Conservation (phyloP, 2,113 vertebrate genomes). For the Tinamus guttatus region DNA sequence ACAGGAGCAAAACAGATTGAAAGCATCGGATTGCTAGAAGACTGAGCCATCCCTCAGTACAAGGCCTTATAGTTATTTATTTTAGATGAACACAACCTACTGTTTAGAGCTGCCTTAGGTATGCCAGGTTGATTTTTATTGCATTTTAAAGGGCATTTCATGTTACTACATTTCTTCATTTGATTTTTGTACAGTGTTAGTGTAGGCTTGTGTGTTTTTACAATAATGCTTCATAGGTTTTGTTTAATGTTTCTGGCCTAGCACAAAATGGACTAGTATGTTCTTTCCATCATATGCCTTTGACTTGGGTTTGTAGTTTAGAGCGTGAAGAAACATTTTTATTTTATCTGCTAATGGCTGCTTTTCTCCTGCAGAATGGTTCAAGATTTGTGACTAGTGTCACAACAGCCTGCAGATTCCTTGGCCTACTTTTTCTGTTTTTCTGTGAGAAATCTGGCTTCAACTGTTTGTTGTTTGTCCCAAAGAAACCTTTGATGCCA, state of each 20-base stretch:
- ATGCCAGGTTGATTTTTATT: background rate
- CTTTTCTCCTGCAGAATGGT: background rate
- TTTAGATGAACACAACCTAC: background rate
- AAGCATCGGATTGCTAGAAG: background rate
- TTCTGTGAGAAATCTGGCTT: background rate
- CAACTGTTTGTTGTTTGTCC: background rate
- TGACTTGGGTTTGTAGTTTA: background rate
- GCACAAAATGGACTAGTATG: background rate
- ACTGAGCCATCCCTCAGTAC: background rate
- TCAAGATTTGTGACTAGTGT: slow-evolving; percentile 14
- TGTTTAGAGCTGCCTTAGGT: background rate
- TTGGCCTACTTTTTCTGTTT: background rate
- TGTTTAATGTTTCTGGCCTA: background rate
- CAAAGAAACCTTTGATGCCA: background rate
- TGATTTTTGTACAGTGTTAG: background rate
- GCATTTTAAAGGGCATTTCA: background rate
- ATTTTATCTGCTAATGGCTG: background rate
- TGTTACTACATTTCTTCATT: rapidly evolving
- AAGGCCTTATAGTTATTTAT: background rate
- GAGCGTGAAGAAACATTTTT: background rate
- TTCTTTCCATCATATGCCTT: background rate
- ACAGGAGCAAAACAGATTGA: background rate
- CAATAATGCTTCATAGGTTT: background rate
- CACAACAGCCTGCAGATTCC: background rate
- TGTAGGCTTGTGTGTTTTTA: background rate